Base-by-base conservation (phyloP, 2,888 invertebrate species). In the Xestia c-nigrum region DNA sequence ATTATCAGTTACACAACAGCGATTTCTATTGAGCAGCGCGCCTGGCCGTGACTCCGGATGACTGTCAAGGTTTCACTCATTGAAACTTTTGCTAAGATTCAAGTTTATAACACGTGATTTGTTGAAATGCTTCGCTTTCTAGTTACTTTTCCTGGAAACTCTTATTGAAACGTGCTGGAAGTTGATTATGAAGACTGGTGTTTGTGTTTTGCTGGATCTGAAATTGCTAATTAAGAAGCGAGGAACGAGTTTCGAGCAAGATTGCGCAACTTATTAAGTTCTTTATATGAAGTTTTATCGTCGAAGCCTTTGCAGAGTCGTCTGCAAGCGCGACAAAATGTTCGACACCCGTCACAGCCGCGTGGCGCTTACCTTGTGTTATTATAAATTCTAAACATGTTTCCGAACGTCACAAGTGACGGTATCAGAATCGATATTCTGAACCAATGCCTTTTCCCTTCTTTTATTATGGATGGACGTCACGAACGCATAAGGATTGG, bases 21-120 rank as follows among this genome's bases (percentile, higher is more conserved):
- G 81, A 88, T 85, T 84, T 87, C 68, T 85, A 87, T 87, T 87
- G 80, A 87, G 78, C 65, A 63, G 77, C 63, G 78, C 70, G 74
- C 52, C 64, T 78, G 87, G 79, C 87, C 87, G 43, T 87, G 88
- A 87, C 88, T 84, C 74, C 69, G 79, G 76, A 50, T 71, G 64
- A 71, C 72, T 84, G 83, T 86, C 89, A 89, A 88, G 88, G 89
- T 89, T 80, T 74, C 72, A n/a, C 81, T 85, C 85, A 85, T 87
- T 84, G 84, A 85, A 87, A 87, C 83, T 88, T 88, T 88, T 88
- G 80, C 81, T 80, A 80, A 81, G 70, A 84, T 78, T 81, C 79
- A 78, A 87, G 69, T 87, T 81, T 88, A 80, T 74, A 72, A 83
- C 80, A 83, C 80, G 77, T 87, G 81, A 85, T 82, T 85, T 87